These are phyloP conservation scores for Ceraclea dissimilis DNA, from an alignment of 2,888 invertebrate species.

Conservation along the genomic window DNA sequence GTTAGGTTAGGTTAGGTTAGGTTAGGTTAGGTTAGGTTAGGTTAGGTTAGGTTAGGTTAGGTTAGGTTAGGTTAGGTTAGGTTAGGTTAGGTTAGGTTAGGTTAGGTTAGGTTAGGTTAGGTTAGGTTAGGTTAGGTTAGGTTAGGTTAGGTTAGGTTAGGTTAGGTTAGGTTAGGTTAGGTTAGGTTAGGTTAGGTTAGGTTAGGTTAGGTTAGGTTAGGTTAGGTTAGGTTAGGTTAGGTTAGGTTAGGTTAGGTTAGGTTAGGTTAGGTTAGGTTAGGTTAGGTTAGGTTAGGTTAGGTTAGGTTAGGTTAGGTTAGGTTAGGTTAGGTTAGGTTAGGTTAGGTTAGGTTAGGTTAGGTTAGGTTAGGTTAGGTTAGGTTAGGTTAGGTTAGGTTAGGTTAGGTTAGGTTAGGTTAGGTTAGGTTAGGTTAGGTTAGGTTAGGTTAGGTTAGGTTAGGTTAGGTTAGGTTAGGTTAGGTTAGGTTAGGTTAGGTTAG, in stretches of 20 bases:
- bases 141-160: neutral
- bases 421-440: neutral
- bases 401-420: neutral
- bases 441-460: neutral
- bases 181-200: neutral
- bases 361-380: neutral
- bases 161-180: neutral
- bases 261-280: neutral
- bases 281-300: neutral
- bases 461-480: neutral
- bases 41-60: neutral
- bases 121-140: neutral
- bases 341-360: neutral
- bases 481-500: slow-evolving; percentile 5
- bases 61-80: neutral
- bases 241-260: neutral
- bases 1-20: neutral
- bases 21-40: neutral
- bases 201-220: neutral
- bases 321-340: neutral
- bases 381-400: neutral
- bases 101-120: neutral
- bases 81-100: neutral
- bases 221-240: neutral
- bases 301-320: neutral